Evolutionary conservation across 2,113 vertebrate genomes (phyloP).

Genomic region (Penelope pileata): DNA sequence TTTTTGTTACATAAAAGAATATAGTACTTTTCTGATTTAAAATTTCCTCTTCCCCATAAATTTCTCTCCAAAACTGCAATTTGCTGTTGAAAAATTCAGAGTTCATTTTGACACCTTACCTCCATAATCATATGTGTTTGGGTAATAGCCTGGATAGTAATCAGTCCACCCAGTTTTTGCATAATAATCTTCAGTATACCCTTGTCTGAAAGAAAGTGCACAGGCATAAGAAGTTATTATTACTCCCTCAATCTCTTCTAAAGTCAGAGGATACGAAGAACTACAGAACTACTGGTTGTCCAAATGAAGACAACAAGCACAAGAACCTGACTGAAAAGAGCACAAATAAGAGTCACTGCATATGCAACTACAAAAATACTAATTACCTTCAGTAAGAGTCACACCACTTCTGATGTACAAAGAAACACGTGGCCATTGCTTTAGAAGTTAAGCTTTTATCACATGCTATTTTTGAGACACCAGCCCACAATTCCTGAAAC

Average conservation of each 20-base stretch:
- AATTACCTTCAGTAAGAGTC: neutral
- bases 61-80: neutral
- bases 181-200: conserved; percentile 84
- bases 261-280: neutral
- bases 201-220: conserved; percentile 80
- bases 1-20: neutral
- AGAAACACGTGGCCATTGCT: neutral
- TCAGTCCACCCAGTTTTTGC: conserved; percentile 83
- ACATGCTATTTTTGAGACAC: neutral
- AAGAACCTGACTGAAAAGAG: neutral
- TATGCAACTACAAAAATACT: neutral
- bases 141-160: conserved; percentile 86
- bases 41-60: neutral
- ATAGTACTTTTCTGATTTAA: neutral
- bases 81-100: neutral
- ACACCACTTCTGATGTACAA: neutral
- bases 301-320: neutral
- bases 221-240: neutral
- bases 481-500: neutral
- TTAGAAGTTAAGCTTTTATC: neutral
- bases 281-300: neutral
- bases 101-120: conserved; percentile 46
- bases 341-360: neutral
- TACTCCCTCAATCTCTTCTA: neutral
- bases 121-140: conserved; percentile 83